Evolutionary conservation across 2,888 invertebrate species (phyloP), one percentile per base, ranked within the genome.

Genomic region (Galeruca laticollis): DNA sequence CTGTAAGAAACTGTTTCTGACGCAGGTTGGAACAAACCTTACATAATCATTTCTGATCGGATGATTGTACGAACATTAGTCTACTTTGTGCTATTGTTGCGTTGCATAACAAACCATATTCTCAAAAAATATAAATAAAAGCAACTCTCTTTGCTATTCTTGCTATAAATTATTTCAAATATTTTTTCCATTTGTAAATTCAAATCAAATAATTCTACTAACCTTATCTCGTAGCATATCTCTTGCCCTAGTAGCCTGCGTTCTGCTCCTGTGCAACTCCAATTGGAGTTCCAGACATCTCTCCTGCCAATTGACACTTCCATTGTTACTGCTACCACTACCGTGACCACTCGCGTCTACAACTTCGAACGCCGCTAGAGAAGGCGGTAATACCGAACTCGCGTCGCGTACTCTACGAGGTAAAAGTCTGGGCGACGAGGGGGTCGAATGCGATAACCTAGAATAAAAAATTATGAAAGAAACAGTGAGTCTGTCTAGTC

Each of bases 171-270:
- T n/a, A n/a, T n/a, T n/a, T n/a, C n/a, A n/a, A n/a, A n/a, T n/a
- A n/a, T n/a, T n/a, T n/a, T n/a, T n/a, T n/a, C n/a, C n/a, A n/a
- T n/a, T n/a, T n/a, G n/a, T n/a, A n/a, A n/a, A n/a, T n/a, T n/a
- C n/a, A n/a, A n/a, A n/a, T n/a, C n/a, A n/a, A n/a, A n/a, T n/a
- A n/a, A n/a, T 9, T 15, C 8, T 8, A 18, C 47, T 47, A 83
- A 96, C 96, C 94, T 96, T 96, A 87, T 95, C 95, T 83, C 95
- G 88, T 70, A 97, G 90, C 91, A 95, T 93, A 82, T 95, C 94
- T 60, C 95, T 89, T 64, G 96, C 94, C 81, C 94, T 90, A 71
- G 94, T 93, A 1, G 96, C 95, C 86, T 96, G 96, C 79, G 93
- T 92, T 79, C 94, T 90, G 82, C 94, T 95, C 75, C 95, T 88